phyloP scores from a whole-genome alignment of 2,797 vertebrate species.

The Eidolon dupreanum region DNA sequence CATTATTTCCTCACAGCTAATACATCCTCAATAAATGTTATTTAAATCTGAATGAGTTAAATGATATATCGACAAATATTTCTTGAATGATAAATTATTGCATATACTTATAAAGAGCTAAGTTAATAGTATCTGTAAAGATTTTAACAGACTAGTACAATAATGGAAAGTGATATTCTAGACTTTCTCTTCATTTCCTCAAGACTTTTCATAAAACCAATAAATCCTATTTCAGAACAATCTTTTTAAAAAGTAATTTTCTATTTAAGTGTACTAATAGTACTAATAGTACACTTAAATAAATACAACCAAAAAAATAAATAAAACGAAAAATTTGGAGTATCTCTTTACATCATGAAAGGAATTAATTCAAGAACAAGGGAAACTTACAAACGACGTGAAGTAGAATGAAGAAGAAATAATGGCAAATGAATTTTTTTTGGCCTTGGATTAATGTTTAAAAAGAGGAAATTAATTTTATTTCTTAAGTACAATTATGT shows the following conservation, averaged over 20 bases:
- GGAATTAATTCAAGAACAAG: not conserved
- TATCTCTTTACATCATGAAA: not conserved
- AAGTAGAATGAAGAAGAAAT: not conserved
- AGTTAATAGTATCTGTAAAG: not conserved
- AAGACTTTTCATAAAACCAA: not conserved
- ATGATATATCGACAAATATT: not conserved
- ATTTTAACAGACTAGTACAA: not conserved
- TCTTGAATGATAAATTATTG: not conserved
- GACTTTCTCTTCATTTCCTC: not conserved
- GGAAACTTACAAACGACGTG: not conserved
- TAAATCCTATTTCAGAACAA: not conserved
- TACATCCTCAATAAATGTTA: not conserved
- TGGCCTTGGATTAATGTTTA: not conserved
- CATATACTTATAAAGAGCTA: not conserved
- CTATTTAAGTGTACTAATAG: not conserved
- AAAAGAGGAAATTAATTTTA: constrained; percentile 33
- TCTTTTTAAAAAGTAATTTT: not conserved
- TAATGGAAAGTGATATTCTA: not conserved
- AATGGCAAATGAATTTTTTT: constrained; percentile 16
- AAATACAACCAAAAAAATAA: not conserved
- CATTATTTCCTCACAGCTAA: not conserved
- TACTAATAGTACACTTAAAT: not conserved
- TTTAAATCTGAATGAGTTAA: not conserved
- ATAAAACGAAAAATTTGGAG: not conserved
- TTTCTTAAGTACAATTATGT: constrained; percentile 17